Conservation (phyloP, 2,888 invertebrate genomes). For the Gari tellinella region DNA sequence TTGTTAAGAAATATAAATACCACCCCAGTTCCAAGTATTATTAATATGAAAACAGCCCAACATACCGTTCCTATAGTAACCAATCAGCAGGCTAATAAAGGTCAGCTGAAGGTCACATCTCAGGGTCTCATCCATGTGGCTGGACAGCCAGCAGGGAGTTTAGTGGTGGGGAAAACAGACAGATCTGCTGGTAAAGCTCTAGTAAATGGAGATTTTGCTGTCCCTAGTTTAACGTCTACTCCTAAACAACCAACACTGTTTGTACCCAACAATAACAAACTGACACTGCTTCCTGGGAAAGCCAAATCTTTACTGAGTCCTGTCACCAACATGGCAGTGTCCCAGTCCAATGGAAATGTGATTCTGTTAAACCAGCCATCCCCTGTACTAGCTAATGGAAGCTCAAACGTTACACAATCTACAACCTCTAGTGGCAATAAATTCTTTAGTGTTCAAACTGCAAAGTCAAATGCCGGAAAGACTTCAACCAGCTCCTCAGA, state of each 20-base stretch:
- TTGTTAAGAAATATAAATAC: constrained; percentile 16
- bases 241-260: constrained; percentile 50
- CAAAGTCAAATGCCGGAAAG: too few relatives aligned
- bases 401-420: too few relatives aligned
- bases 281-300: constrained; percentile 32
- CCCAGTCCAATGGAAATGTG: constrained; percentile 38
- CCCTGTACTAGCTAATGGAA: constrained; percentile 13
- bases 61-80: constrained; percentile 7
- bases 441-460: background rate
- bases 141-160: constrained; percentile 24
- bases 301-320: constrained; percentile 45
- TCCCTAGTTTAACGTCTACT: background rate
- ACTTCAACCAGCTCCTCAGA: constrained; percentile 6
- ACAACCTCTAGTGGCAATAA: too few relatives aligned
- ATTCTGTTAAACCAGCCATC: constrained; percentile 38
- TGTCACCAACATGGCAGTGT: constrained; percentile 26
- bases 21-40: constrained; percentile 23
- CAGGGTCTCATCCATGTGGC: constrained; percentile 63
- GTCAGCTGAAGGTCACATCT: constrained; percentile 68
- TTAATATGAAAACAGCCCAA: constrained; percentile 25
- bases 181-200: constrained; percentile 1
- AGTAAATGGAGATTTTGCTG: background rate
- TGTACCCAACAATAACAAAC: constrained; percentile 48
- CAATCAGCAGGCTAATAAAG: constrained; percentile 42
- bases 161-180: background rate